These are phyloP conservation scores for Elymnias hypermnestra DNA, from an alignment of 1,140 invertebrate species.

Conservation along the genomic window DNA sequence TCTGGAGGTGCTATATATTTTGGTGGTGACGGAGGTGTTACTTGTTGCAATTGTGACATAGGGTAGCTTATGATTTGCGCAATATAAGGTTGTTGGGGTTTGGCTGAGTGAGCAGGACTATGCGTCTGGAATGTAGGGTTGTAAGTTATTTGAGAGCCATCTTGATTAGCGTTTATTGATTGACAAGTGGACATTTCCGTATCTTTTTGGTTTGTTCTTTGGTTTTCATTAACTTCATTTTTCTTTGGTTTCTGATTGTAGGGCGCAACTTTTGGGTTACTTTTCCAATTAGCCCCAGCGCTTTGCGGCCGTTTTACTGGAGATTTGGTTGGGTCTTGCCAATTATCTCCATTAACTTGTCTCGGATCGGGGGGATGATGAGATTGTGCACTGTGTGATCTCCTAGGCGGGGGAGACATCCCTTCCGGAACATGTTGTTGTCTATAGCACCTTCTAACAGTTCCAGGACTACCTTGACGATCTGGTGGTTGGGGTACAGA, in stretches of 20 bases:
- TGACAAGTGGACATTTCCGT: slow-evolving; percentile 29
- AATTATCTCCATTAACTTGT: slow-evolving; percentile 54
- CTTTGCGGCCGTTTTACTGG: slow-evolving; percentile 67
- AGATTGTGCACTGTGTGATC: slow-evolving; percentile 57
- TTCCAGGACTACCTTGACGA: slow-evolving; percentile 45
- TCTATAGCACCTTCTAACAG: slow-evolving; percentile 43
- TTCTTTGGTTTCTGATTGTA: slow-evolving; percentile 64
- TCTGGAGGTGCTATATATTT: slow-evolving; percentile 70
- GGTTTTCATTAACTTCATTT: slow-evolving; percentile 55
- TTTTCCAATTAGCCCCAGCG: slow-evolving; percentile 62
- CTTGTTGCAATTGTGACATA: slow-evolving; percentile 56
- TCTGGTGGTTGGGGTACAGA: slow-evolving; percentile 50
- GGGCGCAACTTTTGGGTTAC: slow-evolving; percentile 62
- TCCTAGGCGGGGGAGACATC: slow-evolving; percentile 54
- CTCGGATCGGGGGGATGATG: slow-evolving; percentile 45
- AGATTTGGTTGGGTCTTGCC: slow-evolving; percentile 60
- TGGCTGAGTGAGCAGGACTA: slow-evolving; percentile 65
- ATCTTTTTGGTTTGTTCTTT: slow-evolving; percentile 55
- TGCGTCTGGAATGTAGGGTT: slow-evolving; percentile 76
- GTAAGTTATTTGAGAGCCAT: slow-evolving; percentile 69
- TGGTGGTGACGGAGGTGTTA: slow-evolving; percentile 55
- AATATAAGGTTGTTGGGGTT: slow-evolving; percentile 67
- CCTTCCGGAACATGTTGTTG: slow-evolving; percentile 56
- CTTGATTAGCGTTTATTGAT: slow-evolving; percentile 38
- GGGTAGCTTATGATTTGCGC: slow-evolving; percentile 72